Evolutionary conservation across 2,888 invertebrate species (phyloP).

Genomic region (Odontocolon sp.): DNA sequence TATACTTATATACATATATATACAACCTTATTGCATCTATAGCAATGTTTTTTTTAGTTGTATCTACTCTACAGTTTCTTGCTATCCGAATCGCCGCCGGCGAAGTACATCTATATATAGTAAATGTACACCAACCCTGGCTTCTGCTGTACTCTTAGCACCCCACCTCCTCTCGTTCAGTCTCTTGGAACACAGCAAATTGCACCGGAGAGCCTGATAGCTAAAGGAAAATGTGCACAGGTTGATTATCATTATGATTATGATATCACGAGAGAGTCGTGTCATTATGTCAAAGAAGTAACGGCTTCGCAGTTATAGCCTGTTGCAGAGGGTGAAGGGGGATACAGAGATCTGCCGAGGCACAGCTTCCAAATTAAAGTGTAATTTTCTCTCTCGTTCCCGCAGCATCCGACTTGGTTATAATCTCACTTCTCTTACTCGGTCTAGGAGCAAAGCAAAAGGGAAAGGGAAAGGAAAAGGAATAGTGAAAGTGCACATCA

Average conservation of each 20-base stretch:
- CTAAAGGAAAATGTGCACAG: constrained; percentile 62
- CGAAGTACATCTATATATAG: constrained; percentile 33
- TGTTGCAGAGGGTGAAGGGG: constrained; percentile 30
- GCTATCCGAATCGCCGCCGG: constrained; percentile 42
- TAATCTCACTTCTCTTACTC: constrained; percentile 51
- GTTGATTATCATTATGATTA: constrained; percentile 66
- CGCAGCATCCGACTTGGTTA: constrained; percentile 42
- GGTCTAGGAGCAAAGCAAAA: constrained; percentile 1
- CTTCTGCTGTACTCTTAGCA: constrained; percentile 41
- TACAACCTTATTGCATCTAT: too few species aligned
- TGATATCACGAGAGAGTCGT: constrained; percentile 62
- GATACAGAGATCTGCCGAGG: constrained; percentile 32
- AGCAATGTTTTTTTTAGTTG: background rate
- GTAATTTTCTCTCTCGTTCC: constrained; percentile 59
- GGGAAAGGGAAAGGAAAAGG: constrained; percentile 44
- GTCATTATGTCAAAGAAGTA: constrained; percentile 62
- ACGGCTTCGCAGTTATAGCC: constrained; percentile 39
- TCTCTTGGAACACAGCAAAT: constrained; percentile 57
- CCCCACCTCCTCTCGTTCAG: constrained; percentile 38
- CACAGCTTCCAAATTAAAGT: constrained; percentile 60
- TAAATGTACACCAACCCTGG: constrained; percentile 42
- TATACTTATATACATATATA: too few species aligned
- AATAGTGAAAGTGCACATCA: constrained; percentile 64
- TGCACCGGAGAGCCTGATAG: constrained; percentile 56
- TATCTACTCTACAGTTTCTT: constrained; percentile 19